Base-by-base conservation (phyloP, 2,888 invertebrate genomes). In the Liodrosophila aerea region DNA sequence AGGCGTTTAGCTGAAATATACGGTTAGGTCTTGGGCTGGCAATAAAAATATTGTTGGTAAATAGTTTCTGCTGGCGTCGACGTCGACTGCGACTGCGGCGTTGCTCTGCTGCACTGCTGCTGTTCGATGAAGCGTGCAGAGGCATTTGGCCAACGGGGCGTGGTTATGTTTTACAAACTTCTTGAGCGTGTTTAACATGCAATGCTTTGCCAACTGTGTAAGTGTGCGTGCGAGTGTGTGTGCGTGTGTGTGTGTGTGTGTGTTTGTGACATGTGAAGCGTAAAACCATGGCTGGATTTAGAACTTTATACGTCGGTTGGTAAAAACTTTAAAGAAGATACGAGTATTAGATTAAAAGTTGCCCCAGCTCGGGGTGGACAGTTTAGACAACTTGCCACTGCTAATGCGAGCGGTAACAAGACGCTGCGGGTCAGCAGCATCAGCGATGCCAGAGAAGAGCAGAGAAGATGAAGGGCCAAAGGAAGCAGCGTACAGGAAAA, bases 281-380 rank as follows among this genome's bases (percentile, higher is more conserved):
- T 80, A 84, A 80, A 80, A 80, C 78, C 78, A 77, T 81, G 65
- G 84, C 77, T 81, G 81, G 84, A 84, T 78, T 78, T 80, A 80
- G 71, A 80, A 80, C 74, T 81, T 84, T 84, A 77, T 83, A 61
- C 71, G 66, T 82, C 53, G 69, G 69, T 68, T 66, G 75, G 65
- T 49, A 61, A 61, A 72, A 80, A 80, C 84, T 80, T 80, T 80
- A 80, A 80, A 84, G 78, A 78, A 80, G 78, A 80, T 80, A 51
- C 69, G 72, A 69, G 69, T 72, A 80, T 80, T 80, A 84, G 78
- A 80, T 80, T 80, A 84, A 80, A 80, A 84, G 68, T 80, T 80
- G 66, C 64, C 68, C 60, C 66, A 64, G 63, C 59, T 59, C 47
- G 60, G 76, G 84, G 84, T 70, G 77, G 76, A 83, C 84, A 78